Evolutionary conservation across 2,113 vertebrate species (phyloP), one percentile per base, ranked within the genome.

Genomic region (Bubo scandiacus): DNA sequence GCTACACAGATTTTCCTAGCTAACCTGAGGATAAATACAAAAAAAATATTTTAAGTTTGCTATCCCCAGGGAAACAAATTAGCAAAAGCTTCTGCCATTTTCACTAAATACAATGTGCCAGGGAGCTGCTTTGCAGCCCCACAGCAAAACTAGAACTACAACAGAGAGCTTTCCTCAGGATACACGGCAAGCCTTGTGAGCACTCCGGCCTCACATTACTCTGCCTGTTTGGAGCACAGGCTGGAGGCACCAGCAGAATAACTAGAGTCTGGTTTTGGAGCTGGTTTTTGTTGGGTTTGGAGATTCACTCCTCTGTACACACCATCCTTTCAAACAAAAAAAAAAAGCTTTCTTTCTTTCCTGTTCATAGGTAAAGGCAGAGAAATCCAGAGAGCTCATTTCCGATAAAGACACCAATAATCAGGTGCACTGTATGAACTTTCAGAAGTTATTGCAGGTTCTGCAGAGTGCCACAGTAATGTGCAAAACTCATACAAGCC

Each of bases 181-280:
- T 23, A n/a, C 16, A 5, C 55, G 86, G 52, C 42, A 54, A 47
- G 15, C 6, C 57, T 72, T 22, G 9, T 3, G 30, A 82, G 26
- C 8, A 14, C 32, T 77, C 58, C 15, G 19, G 25, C 70, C 51
- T 80, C 0, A 0, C 2, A 20, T 59, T 55, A 15, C 43, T 38
- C 26, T 84, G 43, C 47, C 66, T 59, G 4, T 18, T 67, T 20
- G 21, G 20, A 86, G 10, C 5, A 2, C 42, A 62, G 45, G 21
- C 45, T 66, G 19, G 34, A 81, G 6, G 38, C 71, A 54, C 12
- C 22, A 20, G 27, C 55, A 77, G 20, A 79, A 78, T 42, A 85
- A 86, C 19, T 32, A 12, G 22, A 72, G 26, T 21, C 51, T 6
- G 3, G 4, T 68, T 81, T 65, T 70, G 12, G 12, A 87, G 58